Evolutionary conservation across 2,797 vertebrate genomes (phyloP).

Genomic region (Peromyscus aztecus): DNA sequence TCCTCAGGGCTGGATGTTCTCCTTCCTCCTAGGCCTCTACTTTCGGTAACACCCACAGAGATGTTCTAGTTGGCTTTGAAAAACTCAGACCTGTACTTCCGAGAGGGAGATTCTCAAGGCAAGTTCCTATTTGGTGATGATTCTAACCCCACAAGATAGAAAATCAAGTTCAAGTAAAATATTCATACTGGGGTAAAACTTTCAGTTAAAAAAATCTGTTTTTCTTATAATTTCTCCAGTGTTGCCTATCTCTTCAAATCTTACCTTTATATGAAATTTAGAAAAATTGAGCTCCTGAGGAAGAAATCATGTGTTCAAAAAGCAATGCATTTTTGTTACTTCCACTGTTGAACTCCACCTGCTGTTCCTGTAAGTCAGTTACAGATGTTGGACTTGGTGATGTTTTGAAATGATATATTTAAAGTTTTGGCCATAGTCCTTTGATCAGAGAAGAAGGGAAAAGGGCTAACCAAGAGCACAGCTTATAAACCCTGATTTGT

Average conservation of each 20-base stretch:
- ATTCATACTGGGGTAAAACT: constrained; percentile 3
- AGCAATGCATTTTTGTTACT: too few relatives aligned
- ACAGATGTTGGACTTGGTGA: too few relatives aligned
- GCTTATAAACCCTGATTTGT: too few relatives aligned
- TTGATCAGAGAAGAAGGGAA: too few relatives aligned
- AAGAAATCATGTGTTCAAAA: too few relatives aligned
- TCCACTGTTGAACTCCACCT: too few relatives aligned
- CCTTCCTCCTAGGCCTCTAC: neutral
- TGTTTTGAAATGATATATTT: too few relatives aligned
- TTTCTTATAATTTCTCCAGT: neutral
- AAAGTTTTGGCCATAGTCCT: too few relatives aligned
- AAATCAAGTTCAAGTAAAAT: constrained; percentile 24
- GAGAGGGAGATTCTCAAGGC: neutral
- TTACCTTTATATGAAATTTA: neutral
- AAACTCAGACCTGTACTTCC: neutral
- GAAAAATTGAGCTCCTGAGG: too few relatives aligned
- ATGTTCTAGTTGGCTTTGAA: neutral
- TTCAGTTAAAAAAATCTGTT: constrained; percentile 48
- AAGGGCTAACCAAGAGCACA: too few relatives aligned
- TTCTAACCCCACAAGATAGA: neutral
- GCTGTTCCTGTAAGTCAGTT: too few relatives aligned
- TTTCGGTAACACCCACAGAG: neutral
- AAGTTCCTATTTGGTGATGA: neutral
- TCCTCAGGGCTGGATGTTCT: neutral
- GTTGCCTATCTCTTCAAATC: constrained; percentile 21